A percentile compares a stretch with the other conserved stretches of the same genome.
Conservation (phyloP, 2,888 invertebrate species). For the Drosophila anceps region DNA sequence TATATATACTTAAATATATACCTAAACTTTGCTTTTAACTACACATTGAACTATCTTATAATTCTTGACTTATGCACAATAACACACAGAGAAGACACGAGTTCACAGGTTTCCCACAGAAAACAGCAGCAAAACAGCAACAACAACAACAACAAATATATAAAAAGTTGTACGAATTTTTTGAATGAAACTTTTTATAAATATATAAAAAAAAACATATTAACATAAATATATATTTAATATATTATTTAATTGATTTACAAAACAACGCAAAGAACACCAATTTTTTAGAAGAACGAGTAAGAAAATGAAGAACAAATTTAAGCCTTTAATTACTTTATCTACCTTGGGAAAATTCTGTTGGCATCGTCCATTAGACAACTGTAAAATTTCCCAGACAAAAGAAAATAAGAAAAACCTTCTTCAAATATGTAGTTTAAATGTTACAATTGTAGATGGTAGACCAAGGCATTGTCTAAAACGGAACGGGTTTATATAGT, state of each 20-base stretch:
- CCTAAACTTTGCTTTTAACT: neutral
- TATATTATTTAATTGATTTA: conserved; percentile 59
- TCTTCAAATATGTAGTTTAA: conserved; percentile 40
- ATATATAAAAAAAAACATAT: conserved; percentile 31
- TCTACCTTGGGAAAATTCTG: conserved; percentile 69
- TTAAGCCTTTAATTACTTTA: conserved; percentile 82
- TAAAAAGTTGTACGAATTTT: conserved; percentile 61
- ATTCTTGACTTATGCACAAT: conserved; percentile 20
- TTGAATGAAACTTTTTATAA: conserved; percentile 60
- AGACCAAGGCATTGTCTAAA: conserved; percentile 56
- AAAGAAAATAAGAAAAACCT: conserved; percentile 2
- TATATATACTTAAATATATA: conserved; percentile 18
- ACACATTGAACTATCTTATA: conserved; percentile 9
- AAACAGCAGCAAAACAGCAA: neutral
- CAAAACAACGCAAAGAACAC: conserved; percentile 68
- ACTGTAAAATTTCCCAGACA: conserved; percentile 22
- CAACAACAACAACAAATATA: neutral
- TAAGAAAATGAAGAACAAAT: conserved; percentile 20
- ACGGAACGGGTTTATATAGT: conserved; percentile 43
- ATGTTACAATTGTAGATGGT: conserved; percentile 33
- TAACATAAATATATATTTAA: conserved; percentile 28
- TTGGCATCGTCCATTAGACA: conserved; percentile 57
- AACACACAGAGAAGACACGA: conserved; percentile 22
- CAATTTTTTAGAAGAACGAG: conserved; percentile 56
- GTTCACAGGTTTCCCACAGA: conserved; percentile 57